A percentile compares a stretch with the other conserved stretches of the same genome.
Evolutionary conservation across 2,797 vertebrate genomes (phyloP).

Genomic region (Oophaga sylvatica): DNA sequence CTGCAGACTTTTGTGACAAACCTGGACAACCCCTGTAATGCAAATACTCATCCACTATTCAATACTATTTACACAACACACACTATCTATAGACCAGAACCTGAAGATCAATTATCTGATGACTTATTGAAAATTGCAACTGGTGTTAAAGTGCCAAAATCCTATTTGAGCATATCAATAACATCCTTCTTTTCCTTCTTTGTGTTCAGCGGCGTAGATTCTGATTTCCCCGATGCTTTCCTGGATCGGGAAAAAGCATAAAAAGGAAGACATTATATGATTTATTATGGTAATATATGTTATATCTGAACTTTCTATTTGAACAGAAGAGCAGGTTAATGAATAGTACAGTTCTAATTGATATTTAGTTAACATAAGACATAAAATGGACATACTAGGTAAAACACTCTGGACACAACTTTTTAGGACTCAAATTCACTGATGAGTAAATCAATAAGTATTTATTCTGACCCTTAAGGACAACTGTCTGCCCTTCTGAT

Average conservation of each 20-base stretch:
- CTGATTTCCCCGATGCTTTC: conserved; percentile 38
- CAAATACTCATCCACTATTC: neutral
- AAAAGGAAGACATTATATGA: neutral
- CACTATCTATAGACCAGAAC: neutral
- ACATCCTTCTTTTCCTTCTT: neutral
- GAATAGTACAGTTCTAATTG: too few species aligned
- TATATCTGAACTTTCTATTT: too few species aligned
- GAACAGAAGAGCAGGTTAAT: too few species aligned
- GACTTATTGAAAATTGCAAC: neutral
- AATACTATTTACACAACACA: conserved; percentile 8
- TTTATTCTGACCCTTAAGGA: too few species aligned
- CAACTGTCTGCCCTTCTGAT: too few species aligned
- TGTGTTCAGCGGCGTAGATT: conserved; percentile 37
- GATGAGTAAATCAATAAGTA: too few species aligned
- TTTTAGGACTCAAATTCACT: too few species aligned
- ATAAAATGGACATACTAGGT: too few species aligned
- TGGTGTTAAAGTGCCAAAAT: neutral
- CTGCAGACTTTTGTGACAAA: too few species aligned
- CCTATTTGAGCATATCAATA: neutral
- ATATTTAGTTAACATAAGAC: too few species aligned
- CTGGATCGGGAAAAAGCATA: conserved; percentile 32
- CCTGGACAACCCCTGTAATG: neutral
- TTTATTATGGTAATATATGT: too few species aligned
- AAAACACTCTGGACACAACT: too few species aligned
- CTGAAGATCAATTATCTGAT: neutral